phyloP scores from a whole-genome alignment of 2,888 invertebrate species.

The Slavum lentiscoides region DNA sequence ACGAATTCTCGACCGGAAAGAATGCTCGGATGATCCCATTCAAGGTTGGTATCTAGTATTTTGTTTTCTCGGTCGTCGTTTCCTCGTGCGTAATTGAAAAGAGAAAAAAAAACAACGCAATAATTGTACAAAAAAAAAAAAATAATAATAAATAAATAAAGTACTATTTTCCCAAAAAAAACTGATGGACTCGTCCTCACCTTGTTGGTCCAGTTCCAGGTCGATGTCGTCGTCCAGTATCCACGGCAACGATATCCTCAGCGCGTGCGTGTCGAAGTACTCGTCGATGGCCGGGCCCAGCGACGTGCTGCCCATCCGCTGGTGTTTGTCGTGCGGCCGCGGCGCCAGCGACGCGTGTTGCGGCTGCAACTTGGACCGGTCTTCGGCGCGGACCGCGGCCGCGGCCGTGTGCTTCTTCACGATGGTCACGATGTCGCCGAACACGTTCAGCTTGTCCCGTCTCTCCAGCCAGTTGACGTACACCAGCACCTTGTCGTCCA shows the following conservation, averaged over 20 bases:
- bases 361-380: conserved; percentile 28
- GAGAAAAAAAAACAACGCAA: too few species aligned
- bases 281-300: conserved; percentile 60
- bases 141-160: too few species aligned
- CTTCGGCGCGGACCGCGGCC: neutral
- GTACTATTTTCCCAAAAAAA: too few species aligned
- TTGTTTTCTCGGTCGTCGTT: too few species aligned
- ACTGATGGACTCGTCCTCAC: neutral
- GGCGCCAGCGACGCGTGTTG: neutral
- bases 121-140: too few species aligned
- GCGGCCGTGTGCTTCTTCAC: conserved; percentile 30
- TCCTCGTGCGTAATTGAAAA: too few species aligned
- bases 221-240: conserved; percentile 43
- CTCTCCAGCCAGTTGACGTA: conserved; percentile 64
- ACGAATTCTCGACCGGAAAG: too few species aligned
- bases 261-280: conserved; percentile 66
- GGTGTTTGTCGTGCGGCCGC: neutral
- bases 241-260: conserved; percentile 58
- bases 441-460: conserved; percentile 64
- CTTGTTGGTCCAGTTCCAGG: conserved; percentile 42
- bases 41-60: too few species aligned
- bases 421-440: conserved; percentile 64
- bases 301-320: conserved; percentile 7
- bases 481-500: conserved; percentile 64
- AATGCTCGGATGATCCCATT: too few species aligned